These are phyloP conservation scores for Sesia apiformis DNA, from an alignment of 2,888 invertebrate genomes.

Conservation along the genomic window DNA sequence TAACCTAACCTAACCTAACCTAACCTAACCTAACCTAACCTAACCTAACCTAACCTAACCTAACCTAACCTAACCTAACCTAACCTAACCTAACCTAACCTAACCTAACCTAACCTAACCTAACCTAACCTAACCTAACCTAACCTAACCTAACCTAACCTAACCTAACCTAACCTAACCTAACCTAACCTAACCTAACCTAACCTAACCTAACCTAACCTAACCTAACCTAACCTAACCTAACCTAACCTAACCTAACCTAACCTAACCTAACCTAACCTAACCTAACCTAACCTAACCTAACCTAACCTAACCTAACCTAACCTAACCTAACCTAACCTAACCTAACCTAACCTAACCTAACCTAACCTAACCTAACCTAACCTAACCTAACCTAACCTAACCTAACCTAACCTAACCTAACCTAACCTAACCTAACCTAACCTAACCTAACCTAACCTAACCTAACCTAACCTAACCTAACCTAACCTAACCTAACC, in stretches of 20 bases:
- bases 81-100: constrained; percentile 15
- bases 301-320: constrained; percentile 12
- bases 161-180: constrained; percentile 7
- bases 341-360: constrained; percentile 12
- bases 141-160: constrained; percentile 7
- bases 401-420: constrained; percentile 12
- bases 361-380: constrained; percentile 12
- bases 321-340: constrained; percentile 10
- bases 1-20: constrained; percentile 7
- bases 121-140: constrained; percentile 12
- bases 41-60: constrained; percentile 8
- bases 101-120: constrained; percentile 14
- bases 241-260: constrained; percentile 7
- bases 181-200: constrained; percentile 2
- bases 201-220: constrained; percentile 1
- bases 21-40: constrained; percentile 8
- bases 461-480: constrained; percentile 10
- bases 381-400: constrained; percentile 11
- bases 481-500: constrained; percentile 10
- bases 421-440: constrained; percentile 12
- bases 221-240: constrained; percentile 8
- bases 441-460: constrained; percentile 12
- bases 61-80: constrained; percentile 15
- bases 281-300: constrained; percentile 12
- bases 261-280: constrained; percentile 8